A percentile compares a stretch with the other conserved stretches of the same genome.
phyloP scores from a whole-genome alignment of 2,113 vertebrate species.

The Eleginops maclovinus region DNA sequence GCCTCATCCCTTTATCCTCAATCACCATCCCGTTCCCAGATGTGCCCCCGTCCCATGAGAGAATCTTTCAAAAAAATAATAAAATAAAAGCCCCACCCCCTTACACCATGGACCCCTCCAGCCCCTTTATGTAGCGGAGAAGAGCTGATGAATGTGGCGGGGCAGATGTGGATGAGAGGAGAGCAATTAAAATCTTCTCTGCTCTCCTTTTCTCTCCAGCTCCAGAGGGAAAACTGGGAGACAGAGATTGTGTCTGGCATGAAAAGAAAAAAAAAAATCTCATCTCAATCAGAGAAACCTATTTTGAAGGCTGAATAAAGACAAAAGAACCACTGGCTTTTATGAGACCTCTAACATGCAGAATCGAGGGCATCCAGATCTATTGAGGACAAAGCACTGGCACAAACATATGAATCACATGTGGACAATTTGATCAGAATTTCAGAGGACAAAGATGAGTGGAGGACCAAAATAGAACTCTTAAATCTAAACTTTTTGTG shows the following conservation, averaged over 20 bases:
- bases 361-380: conserved; percentile 49
- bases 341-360: conserved; percentile 19
- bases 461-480: not conserved
- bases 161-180: conserved; percentile 76
- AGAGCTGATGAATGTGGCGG: conserved; percentile 71
- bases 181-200: conserved; percentile 79
- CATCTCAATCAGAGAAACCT: conserved; percentile 69
- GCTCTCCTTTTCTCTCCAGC: conserved; percentile 64
- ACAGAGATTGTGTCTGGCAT: conserved; percentile 70
- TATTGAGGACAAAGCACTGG: conserved; percentile 24
- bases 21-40: conserved; percentile 58
- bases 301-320: conserved; percentile 68
- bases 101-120: conserved; percentile 40
- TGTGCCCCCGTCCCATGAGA: conserved; percentile 67
- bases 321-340: conserved; percentile 52
- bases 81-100: conserved; percentile 58
- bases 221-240: conserved; percentile 71
- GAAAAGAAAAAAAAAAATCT: conserved; percentile 44
- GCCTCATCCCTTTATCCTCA: conserved; percentile 69
- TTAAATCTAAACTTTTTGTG: not conserved
- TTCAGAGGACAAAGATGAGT: conserved; percentile 6
- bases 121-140: conserved; percentile 43
- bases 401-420: conserved; percentile 7
- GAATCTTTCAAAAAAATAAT: conserved; percentile 62
- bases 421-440: not conserved